phyloP scores from a whole-genome alignment of 2,113 vertebrate genomes.

The Myodes glareolus region DNA sequence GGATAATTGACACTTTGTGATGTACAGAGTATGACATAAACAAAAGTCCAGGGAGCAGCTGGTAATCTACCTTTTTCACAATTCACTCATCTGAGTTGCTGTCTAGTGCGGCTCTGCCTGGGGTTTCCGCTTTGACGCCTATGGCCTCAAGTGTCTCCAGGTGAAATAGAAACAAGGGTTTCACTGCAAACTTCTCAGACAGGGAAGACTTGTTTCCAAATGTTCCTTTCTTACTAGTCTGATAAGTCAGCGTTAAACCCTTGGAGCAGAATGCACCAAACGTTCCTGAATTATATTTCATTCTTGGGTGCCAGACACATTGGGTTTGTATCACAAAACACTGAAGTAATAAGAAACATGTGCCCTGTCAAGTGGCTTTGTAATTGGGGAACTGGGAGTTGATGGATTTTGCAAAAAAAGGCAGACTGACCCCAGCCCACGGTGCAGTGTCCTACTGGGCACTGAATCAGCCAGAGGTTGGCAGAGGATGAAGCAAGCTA shows the following conservation, averaged over 20 bases:
- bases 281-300: constrained; percentile 62
- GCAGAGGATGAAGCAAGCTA: background rate
- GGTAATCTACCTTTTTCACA: background rate
- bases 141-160: constrained; percentile 46
- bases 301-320: constrained; percentile 65
- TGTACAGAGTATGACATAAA: background rate
- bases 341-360: constrained; percentile 72
- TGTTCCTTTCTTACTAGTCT: constrained; percentile 37
- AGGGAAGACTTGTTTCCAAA: background rate
- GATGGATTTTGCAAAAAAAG: constrained; percentile 66
- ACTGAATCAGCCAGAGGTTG: constrained; percentile 34
- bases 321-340: constrained; percentile 72
- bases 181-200: constrained; percentile 14
- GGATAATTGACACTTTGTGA: background rate
- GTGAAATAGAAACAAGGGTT: constrained; percentile 54
- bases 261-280: constrained; percentile 65
- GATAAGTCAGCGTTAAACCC: constrained; percentile 36
- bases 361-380: constrained; percentile 65
- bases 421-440: constrained; percentile 42
- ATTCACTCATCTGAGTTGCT: background rate
- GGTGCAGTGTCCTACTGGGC: constrained; percentile 50
- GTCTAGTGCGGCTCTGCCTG: background rate
- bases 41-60: background rate
- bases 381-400: constrained; percentile 65
- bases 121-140: constrained; percentile 1